These are phyloP conservation scores for Clistopyga incitator DNA, from an alignment of 2,888 invertebrate species.

Conservation along the genomic window DNA sequence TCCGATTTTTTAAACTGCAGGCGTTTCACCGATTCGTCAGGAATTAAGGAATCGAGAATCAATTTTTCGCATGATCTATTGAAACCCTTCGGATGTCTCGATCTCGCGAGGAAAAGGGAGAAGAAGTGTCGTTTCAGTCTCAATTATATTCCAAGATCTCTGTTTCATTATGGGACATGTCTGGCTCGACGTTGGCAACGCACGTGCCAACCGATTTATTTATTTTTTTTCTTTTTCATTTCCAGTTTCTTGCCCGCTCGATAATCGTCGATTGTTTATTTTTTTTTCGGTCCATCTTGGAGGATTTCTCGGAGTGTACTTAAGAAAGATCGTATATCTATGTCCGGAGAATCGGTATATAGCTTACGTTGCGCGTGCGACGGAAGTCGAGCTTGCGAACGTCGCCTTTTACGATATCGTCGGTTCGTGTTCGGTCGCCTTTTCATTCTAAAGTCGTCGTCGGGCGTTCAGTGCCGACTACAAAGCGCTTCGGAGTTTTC, in stretches of 20 bases:
- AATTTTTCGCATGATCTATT: slow-evolving; percentile 26
- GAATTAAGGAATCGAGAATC: slow-evolving; percentile 6
- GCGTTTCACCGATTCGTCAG: too few species aligned
- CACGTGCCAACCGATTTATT: slow-evolving; percentile 6
- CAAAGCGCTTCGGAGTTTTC: slow-evolving; percentile 63
- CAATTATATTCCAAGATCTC: slow-evolving; percentile 35
- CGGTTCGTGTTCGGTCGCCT: slow-evolving; percentile 35
- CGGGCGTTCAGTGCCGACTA: slow-evolving; percentile 53
- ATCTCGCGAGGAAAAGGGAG: slow-evolving; percentile 18
- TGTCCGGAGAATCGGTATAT: slow-evolving; percentile 58
- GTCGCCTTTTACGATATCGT: slow-evolving; percentile 63
- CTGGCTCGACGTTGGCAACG: too few species aligned
- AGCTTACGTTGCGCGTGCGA: slow-evolving; percentile 48
- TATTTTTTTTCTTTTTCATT: slow-evolving; percentile 39
- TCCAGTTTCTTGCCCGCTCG: slow-evolving; percentile 4
- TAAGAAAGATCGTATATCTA: slow-evolving; percentile 60
- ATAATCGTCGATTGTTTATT: slow-evolving; percentile 25
- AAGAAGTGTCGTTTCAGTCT: slow-evolving; percentile 31
- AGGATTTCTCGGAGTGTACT: slow-evolving; percentile 57
- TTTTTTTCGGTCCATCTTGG: slow-evolving; percentile 13
- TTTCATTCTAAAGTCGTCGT: slow-evolving; percentile 63
- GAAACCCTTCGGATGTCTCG: slow-evolving; percentile 31
- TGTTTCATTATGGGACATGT: slow-evolving; percentile 13
- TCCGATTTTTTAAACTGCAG: too few species aligned
- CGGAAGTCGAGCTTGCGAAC: slow-evolving; percentile 59